These are phyloP conservation scores for Syritta pipiens DNA, from an alignment of 2,888 invertebrate species.

Conservation along the genomic window DNA sequence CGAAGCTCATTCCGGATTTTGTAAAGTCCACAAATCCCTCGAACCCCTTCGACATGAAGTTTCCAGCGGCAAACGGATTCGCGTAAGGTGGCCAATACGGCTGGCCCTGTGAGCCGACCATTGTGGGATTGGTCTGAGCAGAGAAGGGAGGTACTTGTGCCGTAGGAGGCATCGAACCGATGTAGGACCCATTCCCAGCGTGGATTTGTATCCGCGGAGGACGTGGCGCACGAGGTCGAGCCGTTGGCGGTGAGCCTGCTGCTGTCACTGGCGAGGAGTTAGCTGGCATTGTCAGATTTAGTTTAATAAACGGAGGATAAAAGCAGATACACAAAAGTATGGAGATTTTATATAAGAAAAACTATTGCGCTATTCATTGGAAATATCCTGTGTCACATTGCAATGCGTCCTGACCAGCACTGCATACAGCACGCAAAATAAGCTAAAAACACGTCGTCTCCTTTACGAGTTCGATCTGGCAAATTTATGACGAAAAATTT, in stretches of 20 bases:
- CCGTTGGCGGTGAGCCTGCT: conserved; percentile 70
- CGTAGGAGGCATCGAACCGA: conserved; percentile 74
- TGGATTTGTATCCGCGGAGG: conserved; percentile 77
- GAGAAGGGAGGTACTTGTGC: conserved; percentile 72
- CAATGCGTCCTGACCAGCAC: conserved; percentile 11
- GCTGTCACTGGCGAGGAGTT: conserved; percentile 25
- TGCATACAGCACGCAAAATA: no score
- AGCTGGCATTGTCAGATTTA: conserved; percentile 16
- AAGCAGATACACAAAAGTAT: background rate
- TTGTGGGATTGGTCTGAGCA: conserved; percentile 72
- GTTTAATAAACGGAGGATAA: conserved; percentile 1
- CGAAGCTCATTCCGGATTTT: conserved; percentile 89
- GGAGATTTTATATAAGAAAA: background rate
- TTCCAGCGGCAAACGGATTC: conserved; percentile 83
- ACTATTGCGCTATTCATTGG: conserved; percentile 5
- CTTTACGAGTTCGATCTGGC: conserved; percentile 4
- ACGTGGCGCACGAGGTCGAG: conserved; percentile 73
- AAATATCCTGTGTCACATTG: conserved; percentile 42
- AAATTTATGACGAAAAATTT: background rate
- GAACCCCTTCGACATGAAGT: conserved; percentile 89
- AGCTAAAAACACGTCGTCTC: no score
- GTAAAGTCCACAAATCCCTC: conserved; percentile 89
- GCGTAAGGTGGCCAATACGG: conserved; percentile 77
- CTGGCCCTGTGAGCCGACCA: conserved; percentile 70
- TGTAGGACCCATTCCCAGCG: conserved; percentile 70